These are phyloP conservation scores for Glareola pratincola DNA, from an alignment of 2,113 vertebrate species.

Conservation along the genomic window DNA sequence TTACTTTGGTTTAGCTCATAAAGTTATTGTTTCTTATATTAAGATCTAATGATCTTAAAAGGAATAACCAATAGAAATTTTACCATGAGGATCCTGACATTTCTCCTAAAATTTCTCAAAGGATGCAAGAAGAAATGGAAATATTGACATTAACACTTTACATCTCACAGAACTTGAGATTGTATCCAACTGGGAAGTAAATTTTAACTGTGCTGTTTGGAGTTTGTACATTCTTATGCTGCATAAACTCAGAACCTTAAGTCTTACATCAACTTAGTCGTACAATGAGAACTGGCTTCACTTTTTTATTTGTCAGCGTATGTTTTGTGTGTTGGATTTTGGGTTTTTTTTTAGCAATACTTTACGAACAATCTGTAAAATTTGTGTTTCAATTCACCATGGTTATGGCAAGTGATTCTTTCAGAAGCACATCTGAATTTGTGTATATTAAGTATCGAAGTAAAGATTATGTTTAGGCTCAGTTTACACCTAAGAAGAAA, in stretches of 20 bases:
- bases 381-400: background rate
- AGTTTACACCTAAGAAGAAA: background rate
- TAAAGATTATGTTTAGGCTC: background rate
- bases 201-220: background rate
- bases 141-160: background rate
- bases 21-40: background rate
- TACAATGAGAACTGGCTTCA: background rate
- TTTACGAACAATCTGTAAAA: background rate
- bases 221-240: background rate
- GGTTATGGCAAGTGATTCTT: background rate
- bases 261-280: background rate
- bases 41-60: background rate
- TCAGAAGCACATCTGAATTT: background rate
- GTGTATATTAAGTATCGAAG: background rate
- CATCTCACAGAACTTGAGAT: background rate
- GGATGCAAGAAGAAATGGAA: background rate
- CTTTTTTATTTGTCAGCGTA: background rate
- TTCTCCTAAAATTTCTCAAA: background rate
- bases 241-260: background rate
- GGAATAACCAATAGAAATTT: background rate
- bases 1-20: background rate
- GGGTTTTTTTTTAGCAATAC: accelerated
- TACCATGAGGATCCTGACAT: background rate
- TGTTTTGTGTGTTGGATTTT: background rate
- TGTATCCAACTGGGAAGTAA: background rate